Conservation (phyloP, 2,113 vertebrate species). For the Vireo altiloquus region DNA sequence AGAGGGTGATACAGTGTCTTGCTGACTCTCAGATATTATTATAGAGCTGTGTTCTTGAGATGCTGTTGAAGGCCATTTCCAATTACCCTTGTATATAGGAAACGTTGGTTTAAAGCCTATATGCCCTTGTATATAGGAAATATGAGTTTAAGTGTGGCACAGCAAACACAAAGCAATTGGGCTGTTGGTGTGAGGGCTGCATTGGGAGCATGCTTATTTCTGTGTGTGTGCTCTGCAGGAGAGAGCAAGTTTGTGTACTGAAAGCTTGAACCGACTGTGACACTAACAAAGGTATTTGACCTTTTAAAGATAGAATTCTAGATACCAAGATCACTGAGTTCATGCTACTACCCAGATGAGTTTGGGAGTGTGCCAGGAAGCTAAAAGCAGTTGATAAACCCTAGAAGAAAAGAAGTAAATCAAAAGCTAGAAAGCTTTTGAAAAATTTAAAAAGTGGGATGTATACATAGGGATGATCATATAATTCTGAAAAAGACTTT, state of each 20-base stretch:
- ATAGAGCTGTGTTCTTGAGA: not conserved
- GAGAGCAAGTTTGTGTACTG: not conserved
- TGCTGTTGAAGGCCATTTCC: not conserved
- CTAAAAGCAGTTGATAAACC: constrained; percentile 60
- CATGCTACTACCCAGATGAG: constrained; percentile 50
- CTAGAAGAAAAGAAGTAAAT: constrained; percentile 60
- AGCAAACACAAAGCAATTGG: not conserved
- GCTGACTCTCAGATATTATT: constrained; percentile 14
- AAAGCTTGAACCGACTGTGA: constrained; percentile 10
- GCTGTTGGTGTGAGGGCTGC: not conserved
- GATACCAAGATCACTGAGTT: constrained; percentile 57
- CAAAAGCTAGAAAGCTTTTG: constrained; percentile 12
- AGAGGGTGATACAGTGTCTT: not conserved
- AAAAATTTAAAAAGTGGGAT: not conserved
- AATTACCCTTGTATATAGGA: not conserved
- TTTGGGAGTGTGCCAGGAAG: constrained; percentile 61
- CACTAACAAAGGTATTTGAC: constrained; percentile 49
- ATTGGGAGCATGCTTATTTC: not conserved
- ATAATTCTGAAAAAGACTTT: not conserved
- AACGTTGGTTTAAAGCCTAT: not conserved
- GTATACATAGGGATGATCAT: not conserved
- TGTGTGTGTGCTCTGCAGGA: not conserved
- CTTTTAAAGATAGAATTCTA: constrained; percentile 59
- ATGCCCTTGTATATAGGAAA: not conserved
- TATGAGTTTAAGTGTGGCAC: not conserved